Conservation (phyloP, 30 jellyfish, hydroid and myxozoan species). For the Nemopilema nomurai region DNA sequence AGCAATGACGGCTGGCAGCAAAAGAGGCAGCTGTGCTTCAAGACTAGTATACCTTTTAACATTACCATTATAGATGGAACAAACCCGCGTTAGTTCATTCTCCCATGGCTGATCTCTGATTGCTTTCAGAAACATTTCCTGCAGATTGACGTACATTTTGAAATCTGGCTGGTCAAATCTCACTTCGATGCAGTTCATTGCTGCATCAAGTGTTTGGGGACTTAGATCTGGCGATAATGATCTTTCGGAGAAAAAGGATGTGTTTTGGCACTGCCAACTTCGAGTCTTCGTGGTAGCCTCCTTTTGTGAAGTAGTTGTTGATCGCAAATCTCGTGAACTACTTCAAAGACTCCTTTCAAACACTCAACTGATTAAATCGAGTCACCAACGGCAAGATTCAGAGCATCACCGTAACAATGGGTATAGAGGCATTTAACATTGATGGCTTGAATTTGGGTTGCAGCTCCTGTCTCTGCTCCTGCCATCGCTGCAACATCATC, state of each 20-base stretch:
- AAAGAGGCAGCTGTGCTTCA: too few species aligned
- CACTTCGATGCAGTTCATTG: constrained; percentile 25
- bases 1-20: too few species aligned
- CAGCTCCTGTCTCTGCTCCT: constrained; percentile 72
- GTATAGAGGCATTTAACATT: constrained; percentile 60
- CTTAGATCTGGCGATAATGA: constrained; percentile 44
- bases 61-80: too few species aligned
- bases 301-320: constrained; percentile 50
- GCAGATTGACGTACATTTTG: too few species aligned
- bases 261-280: too few species aligned
- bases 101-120: too few species aligned
- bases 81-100: too few species aligned
- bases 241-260: constrained; percentile 51
- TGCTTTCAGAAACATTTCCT: too few species aligned
- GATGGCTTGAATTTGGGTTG: constrained; percentile 55
- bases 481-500: constrained; percentile 88
- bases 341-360: constrained; percentile 56
- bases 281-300: constrained; percentile 49
- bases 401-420: constrained; percentile 63
- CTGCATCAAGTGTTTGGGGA: constrained; percentile 27
- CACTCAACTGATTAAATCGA: constrained; percentile 55
- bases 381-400: constrained; percentile 67
- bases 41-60: too few species aligned
- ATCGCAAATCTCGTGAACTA: constrained; percentile 41
- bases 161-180: too few species aligned